phyloP scores from a whole-genome alignment of 2,888 invertebrate genomes.

The Eupithecia abbreviata region DNA sequence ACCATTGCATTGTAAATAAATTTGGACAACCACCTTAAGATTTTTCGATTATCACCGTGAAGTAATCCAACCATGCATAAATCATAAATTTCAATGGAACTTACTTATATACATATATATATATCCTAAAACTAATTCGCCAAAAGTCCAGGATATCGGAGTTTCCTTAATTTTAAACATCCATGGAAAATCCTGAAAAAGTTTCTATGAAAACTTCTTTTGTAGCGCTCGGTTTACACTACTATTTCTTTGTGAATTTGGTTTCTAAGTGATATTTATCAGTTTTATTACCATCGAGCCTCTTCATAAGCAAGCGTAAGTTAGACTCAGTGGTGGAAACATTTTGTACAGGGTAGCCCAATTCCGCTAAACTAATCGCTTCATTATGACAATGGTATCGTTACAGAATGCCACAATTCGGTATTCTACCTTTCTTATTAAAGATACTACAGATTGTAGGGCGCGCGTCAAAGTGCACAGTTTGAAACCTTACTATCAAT shows the following conservation, averaged over 20 bases:
- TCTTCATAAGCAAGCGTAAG: background rate
- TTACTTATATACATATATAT: background rate
- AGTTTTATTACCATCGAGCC: background rate
- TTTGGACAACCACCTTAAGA: constrained; percentile 40
- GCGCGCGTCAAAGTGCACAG: background rate
- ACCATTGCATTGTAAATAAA: constrained; percentile 25
- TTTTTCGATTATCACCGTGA: constrained; percentile 20
- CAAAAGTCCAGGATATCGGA: constrained; percentile 27
- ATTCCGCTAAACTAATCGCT: background rate
- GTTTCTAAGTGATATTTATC: background rate
- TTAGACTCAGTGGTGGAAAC: background rate
- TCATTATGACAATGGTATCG: background rate
- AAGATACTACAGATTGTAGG: background rate
- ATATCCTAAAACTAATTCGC: background rate
- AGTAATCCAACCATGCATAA: background rate
- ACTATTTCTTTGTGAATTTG: background rate
- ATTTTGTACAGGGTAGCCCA: background rate
- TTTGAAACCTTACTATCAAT: background rate
- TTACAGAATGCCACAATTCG: background rate
- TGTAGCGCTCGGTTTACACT: background rate
- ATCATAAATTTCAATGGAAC: background rate
- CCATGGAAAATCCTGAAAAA: background rate
- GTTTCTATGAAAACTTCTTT: background rate
- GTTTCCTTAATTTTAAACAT: background rate
- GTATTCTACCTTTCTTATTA: background rate